Percentiles rank a stretch among this genome's conserved stretches.
Evolutionary conservation across 1,140 invertebrate genomes (phyloP).

Genomic region (Danaus melanippus): DNA sequence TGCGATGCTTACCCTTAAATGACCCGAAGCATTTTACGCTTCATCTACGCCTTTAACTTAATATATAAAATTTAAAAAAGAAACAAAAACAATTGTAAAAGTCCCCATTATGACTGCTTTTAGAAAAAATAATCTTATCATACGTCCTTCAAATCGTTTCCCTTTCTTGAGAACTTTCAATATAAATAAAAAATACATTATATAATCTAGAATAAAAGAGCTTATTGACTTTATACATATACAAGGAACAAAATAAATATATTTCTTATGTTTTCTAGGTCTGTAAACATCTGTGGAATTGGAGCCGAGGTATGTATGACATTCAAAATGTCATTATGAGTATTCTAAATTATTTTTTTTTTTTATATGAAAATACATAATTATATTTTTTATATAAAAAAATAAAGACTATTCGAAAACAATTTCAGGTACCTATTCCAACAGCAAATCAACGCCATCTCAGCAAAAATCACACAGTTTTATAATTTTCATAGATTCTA

Average conservation of each 20-base stretch:
- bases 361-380: conserved; percentile 4
- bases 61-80: conserved; percentile 1
- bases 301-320: conserved; percentile 32
- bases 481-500: conserved; percentile 34
- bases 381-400: not conserved
- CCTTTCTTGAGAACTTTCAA: too few relatives aligned
- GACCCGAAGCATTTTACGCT: not conserved
- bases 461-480: conserved; percentile 10
- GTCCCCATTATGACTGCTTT: too few relatives aligned
- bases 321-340: conserved; percentile 2
- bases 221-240: too few relatives aligned
- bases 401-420: not conserved
- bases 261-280: conserved; percentile 54
- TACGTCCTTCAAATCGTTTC: conserved; percentile 4
- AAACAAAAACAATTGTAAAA: conserved; percentile 3
- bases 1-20: conserved; percentile 37
- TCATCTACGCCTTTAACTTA: too few relatives aligned
- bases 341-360: not conserved
- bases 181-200: too few relatives aligned
- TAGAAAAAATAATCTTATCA: conserved; percentile 1
- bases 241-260: conserved; percentile 10
- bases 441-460: conserved; percentile 22
- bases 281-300: conserved; percentile 52
- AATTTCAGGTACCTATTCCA: conserved; percentile 39
- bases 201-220: too few relatives aligned